Evolutionary conservation across 2,888 invertebrate species (phyloP).

Genomic region (Junonia oenone): DNA sequence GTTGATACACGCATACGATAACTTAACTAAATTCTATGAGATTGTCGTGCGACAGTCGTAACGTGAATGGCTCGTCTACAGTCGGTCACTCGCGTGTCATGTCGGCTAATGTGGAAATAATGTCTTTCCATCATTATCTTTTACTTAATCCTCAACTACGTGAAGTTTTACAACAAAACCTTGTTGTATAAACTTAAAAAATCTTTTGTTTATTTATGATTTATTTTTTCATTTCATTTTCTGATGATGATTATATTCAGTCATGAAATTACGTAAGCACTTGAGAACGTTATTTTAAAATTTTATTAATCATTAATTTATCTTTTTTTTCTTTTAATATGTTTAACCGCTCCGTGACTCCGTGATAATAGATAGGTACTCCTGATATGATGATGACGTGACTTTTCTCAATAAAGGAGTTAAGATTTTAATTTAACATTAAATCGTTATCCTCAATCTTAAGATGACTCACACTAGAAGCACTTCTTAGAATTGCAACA

Average conservation of each 20-base stretch:
- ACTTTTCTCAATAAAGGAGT: too few relatives aligned
- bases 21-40: too few relatives aligned
- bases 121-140: conserved; percentile 64
- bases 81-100: conserved; percentile 32
- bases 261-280: background rate
- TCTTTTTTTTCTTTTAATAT: too few relatives aligned
- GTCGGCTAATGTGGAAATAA: conserved; percentile 66
- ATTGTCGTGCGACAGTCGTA: background rate
- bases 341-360: too few relatives aligned
- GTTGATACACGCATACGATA: background rate
- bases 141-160: conserved; percentile 56
- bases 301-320: too few relatives aligned
- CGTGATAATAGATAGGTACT: too few relatives aligned
- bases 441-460: too few relatives aligned
- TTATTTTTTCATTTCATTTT: background rate
- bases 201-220: background rate
- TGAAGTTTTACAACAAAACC: conserved; percentile 43
- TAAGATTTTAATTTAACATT: too few relatives aligned
- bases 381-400: too few relatives aligned
- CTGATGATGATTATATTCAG: background rate
- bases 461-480: too few relatives aligned
- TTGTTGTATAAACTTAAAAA: conserved; percentile 17
- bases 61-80: conserved; percentile 18
- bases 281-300: background rate
- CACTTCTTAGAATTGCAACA: background rate